Percentiles rank a stretch among this genome's conserved stretches.
Evolutionary conservation across 2,888 invertebrate genomes (phyloP).

Genomic region (Xestia xanthographa): DNA sequence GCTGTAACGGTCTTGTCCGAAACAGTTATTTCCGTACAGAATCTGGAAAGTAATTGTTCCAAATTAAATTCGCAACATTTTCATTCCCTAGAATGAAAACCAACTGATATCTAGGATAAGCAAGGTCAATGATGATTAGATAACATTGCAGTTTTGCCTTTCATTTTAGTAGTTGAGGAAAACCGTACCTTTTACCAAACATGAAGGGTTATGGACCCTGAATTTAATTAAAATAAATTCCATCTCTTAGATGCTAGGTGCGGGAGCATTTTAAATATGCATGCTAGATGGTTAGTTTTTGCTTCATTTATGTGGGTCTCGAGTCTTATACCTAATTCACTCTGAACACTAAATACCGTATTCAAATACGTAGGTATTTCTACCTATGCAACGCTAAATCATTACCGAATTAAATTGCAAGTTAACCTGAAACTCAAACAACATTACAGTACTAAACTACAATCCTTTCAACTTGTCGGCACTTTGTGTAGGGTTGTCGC

Average conservation of each 20-base stretch:
- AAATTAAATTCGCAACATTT: neutral
- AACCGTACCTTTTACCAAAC: neutral
- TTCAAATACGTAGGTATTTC: too few species aligned
- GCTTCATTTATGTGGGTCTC: neutral
- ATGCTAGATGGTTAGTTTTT: neutral
- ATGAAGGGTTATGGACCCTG: too few species aligned
- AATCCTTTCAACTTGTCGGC: slow-evolving; percentile 48
- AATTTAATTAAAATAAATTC: neutral
- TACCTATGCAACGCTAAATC: too few species aligned
- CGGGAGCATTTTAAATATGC: neutral
- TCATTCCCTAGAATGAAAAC: neutral
- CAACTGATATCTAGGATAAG: neutral
- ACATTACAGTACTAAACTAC: slow-evolving; percentile 38
- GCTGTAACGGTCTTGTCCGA: neutral
- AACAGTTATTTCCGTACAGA: neutral
- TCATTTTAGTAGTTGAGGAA: neutral
- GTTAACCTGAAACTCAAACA: slow-evolving; percentile 56
- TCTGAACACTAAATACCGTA: neutral
- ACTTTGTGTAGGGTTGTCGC: slow-evolving; percentile 44
- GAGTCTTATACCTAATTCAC: neutral
- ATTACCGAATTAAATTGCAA: slow-evolving; percentile 40
- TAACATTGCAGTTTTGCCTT: neutral
- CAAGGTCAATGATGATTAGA: neutral
- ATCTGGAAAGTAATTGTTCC: neutral
- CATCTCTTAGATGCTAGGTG: neutral